Evolutionary conservation across 2,113 vertebrate genomes (phyloP).

Genomic region (Hemichromis elongatus): DNA sequence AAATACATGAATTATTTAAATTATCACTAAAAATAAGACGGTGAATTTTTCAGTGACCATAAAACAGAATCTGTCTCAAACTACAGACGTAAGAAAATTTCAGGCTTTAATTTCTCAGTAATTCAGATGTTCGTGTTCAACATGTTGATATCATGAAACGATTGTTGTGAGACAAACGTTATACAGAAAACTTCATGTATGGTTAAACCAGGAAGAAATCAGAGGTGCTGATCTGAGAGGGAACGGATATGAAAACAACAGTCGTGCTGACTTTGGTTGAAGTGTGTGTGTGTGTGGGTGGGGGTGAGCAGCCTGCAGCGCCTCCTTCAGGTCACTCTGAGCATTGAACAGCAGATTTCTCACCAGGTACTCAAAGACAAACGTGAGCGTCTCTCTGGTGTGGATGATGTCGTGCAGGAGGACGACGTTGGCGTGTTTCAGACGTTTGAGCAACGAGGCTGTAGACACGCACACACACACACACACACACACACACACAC

Average conservation of each 20-base stretch:
- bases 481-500: background rate
- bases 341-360: slow-evolving; percentile 36
- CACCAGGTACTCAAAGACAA: slow-evolving; percentile 91
- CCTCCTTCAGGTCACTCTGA: background rate
- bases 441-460: slow-evolving; percentile 85
- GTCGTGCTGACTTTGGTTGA: background rate
- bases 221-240: background rate
- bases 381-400: slow-evolving; percentile 82
- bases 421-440: slow-evolving; percentile 89
- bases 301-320: background rate
- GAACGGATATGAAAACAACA: background rate
- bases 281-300: background rate
- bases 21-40: no score
- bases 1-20: no score
- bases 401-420: slow-evolving; percentile 90
- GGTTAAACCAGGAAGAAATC: background rate
- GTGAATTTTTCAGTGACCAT: no score
- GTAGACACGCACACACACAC: background rate
- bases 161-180: background rate
- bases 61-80: no score
- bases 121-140: background rate
- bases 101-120: background rate
- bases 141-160: background rate
- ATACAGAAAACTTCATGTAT: background rate
- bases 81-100: no score